These are phyloP conservation scores for Hetaerina americana DNA, from an alignment of 1,140 invertebrate species.

Conservation along the genomic window DNA sequence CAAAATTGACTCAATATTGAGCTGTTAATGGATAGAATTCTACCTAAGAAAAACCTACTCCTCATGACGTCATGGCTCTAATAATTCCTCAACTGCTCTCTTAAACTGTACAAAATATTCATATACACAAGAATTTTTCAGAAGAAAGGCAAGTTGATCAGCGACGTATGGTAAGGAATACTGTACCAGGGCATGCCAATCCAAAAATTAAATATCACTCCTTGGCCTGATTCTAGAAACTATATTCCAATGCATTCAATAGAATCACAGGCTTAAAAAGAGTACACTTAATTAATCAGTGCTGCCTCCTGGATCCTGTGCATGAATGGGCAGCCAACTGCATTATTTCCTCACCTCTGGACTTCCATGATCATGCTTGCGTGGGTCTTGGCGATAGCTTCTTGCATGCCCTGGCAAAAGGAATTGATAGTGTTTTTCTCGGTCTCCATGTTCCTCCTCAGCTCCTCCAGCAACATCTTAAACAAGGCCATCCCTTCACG, in stretches of 20 bases:
- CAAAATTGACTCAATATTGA: no score
- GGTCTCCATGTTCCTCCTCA: conserved; percentile 46
- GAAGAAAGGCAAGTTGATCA: no score
- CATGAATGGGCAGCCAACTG: not conserved
- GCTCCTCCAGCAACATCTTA: conserved; percentile 49
- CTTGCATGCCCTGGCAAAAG: conserved; percentile 51
- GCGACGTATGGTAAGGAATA: no score
- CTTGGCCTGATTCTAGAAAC: not conserved
- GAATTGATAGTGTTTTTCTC: conserved; percentile 50
- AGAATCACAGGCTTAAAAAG: not conserved
- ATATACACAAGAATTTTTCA: no score
- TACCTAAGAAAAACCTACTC: no score
- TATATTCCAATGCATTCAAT: not conserved
- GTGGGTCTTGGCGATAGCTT: conserved; percentile 50
- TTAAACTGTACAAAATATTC: no score
- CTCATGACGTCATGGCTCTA: no score
- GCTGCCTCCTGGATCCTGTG: not conserved
- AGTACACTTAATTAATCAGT: not conserved
- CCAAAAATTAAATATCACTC: no score
- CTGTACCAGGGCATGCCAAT: no score
- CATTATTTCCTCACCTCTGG: conserved; percentile 31
- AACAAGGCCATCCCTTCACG: conserved; percentile 46
- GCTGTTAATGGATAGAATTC: no score
- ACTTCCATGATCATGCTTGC: conserved; percentile 45
- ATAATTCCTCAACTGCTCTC: no score